These are phyloP conservation scores for Ptychoptera contaminata DNA, from an alignment of 2,888 invertebrate genomes.

Conservation along the genomic window DNA sequence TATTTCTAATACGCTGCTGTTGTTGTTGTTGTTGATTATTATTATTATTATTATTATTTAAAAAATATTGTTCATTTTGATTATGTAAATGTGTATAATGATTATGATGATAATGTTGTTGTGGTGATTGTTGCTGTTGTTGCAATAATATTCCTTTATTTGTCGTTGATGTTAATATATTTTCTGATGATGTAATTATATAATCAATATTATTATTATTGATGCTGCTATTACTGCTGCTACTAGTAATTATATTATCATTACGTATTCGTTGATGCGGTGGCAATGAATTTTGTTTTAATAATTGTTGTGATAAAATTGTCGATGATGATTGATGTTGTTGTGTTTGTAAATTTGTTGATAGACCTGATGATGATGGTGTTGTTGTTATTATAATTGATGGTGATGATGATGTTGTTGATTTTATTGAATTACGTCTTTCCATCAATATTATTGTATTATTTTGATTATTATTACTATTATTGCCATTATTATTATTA, in stretches of 20 bases:
- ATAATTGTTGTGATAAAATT: background rate
- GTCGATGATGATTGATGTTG: background rate
- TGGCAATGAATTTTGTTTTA: background rate
- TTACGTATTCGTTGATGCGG: background rate
- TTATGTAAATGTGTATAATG: no score
- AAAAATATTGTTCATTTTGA: no score
- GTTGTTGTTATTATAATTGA: background rate
- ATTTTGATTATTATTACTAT: background rate
- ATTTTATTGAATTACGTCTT: constrained; percentile 9
- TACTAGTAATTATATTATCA: constrained; percentile 1
- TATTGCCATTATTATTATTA: background rate
- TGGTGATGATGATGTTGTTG: background rate
- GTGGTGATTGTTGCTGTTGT: no score
- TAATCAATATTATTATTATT: background rate
- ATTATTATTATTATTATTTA: no score
- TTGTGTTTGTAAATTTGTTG: background rate
- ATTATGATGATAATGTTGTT: no score
- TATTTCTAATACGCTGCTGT: background rate
- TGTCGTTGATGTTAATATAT: no score
- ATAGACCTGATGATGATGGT: background rate
- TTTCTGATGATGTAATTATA: no score
- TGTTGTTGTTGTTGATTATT: background rate
- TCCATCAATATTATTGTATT: background rate
- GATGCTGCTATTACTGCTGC: background rate
- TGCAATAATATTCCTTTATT: no score